Evolutionary conservation across 2,113 vertebrate genomes (phyloP).

Genomic region (Talpa occidentalis): DNA sequence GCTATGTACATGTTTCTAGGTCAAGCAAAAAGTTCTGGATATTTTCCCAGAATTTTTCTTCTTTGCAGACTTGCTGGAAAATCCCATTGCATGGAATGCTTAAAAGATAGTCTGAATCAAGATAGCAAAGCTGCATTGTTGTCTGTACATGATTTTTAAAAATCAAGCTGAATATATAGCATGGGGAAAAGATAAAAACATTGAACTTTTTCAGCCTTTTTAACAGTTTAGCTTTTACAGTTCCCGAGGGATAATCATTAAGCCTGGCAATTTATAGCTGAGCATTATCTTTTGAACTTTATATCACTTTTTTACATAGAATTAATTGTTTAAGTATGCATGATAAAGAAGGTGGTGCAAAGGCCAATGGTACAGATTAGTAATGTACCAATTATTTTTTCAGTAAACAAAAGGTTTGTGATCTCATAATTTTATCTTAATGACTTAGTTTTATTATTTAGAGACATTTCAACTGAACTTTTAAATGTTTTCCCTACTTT

Average conservation of each 20-base stretch:
- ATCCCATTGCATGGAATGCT: slow-evolving; percentile 68
- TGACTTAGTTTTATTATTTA: slow-evolving; percentile 50
- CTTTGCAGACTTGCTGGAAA: slow-evolving; percentile 67
- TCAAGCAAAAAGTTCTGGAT: slow-evolving; percentile 59
- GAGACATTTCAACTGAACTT: neutral
- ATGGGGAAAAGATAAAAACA: slow-evolving; percentile 55
- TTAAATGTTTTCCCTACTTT: neutral
- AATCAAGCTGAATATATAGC: neutral
- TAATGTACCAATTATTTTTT: slow-evolving; percentile 43
- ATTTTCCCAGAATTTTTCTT: slow-evolving; percentile 66
- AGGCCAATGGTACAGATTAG: slow-evolving; percentile 39
- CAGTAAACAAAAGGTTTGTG: slow-evolving; percentile 57
- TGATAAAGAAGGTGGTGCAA: neutral
- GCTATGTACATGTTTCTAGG: slow-evolving; percentile 46
- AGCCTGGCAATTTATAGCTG: slow-evolving; percentile 57
- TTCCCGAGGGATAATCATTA: slow-evolving; percentile 2
- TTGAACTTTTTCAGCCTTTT: slow-evolving; percentile 21
- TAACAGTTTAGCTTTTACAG: slow-evolving; percentile 31
- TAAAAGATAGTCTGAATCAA: slow-evolving; percentile 46
- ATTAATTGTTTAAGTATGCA: slow-evolving; percentile 53
- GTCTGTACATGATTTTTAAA: neutral
- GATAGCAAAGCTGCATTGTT: neutral
- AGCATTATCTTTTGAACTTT: slow-evolving; percentile 54
- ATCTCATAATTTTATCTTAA: slow-evolving; percentile 9
- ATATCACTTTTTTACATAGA: slow-evolving; percentile 55